Percentiles rank a stretch among this genome's conserved stretches.
These are phyloP conservation scores for Heterochromis multidens DNA, from an alignment of 2,113 vertebrate species.

Conservation along the genomic window DNA sequence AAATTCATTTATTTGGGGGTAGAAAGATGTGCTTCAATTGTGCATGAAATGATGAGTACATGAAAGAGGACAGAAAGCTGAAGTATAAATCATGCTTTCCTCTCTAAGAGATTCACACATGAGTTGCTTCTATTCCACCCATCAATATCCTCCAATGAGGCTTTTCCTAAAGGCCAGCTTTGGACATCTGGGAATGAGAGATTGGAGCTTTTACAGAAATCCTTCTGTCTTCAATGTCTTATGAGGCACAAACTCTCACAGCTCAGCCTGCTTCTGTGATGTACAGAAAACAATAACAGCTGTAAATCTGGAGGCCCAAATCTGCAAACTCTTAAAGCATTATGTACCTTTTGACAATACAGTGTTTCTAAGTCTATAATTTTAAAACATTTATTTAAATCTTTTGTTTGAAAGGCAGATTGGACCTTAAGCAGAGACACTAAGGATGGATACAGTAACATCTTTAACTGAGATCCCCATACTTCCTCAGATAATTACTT, in stretches of 20 bases:
- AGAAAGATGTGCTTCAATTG: neutral
- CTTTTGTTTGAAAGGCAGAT: neutral
- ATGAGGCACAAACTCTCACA: constrained; percentile 11
- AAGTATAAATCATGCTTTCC: constrained; percentile 31
- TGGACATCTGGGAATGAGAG: constrained; percentile 56
- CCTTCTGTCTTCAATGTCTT: constrained; percentile 39
- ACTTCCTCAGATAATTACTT: neutral
- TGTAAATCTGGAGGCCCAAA: constrained; percentile 23
- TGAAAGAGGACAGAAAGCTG: neutral
- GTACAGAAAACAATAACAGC: constrained; percentile 35
- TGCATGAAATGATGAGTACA: constrained; percentile 11
- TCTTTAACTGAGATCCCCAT: neutral
- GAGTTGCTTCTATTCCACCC: constrained; percentile 30
- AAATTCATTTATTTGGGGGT: neutral
- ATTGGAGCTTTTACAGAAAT: constrained; percentile 61
- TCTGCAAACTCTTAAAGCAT: neutral
- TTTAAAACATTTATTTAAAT: neutral
- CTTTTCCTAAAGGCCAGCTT: constrained; percentile 39
- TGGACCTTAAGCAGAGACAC: neutral
- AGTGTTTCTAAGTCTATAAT: neutral
- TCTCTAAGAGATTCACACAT: constrained; percentile 40
- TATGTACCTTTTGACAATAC: neutral
- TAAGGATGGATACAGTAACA: neutral
- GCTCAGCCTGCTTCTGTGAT: constrained; percentile 18
- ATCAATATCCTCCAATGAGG: constrained; percentile 22